Evolutionary conservation across 2,113 vertebrate species (phyloP).

Genomic region (Columba livia): DNA sequence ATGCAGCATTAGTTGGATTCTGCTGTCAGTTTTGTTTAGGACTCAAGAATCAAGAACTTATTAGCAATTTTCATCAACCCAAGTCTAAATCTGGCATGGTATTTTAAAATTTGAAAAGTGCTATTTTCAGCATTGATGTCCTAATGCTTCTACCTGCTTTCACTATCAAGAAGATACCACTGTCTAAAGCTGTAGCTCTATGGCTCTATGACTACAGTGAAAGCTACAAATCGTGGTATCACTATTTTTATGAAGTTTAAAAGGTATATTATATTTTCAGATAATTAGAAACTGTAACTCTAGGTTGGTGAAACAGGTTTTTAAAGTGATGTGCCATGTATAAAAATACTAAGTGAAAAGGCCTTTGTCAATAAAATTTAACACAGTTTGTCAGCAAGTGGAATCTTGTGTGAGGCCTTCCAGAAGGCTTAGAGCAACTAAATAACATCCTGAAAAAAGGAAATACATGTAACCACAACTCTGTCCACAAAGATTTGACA

Average conservation of each 20-base stretch:
- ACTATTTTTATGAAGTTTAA: background rate
- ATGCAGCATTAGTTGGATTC: background rate
- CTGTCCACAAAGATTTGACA: background rate
- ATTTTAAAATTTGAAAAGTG: background rate
- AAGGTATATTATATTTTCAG: too few species aligned
- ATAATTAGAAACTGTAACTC: background rate
- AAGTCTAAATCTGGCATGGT: background rate
- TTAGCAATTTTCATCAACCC: background rate
- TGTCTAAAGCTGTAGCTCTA: background rate
- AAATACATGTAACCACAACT: background rate
- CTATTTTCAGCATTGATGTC: background rate
- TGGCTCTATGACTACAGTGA: background rate
- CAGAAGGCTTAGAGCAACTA: background rate
- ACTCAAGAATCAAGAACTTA: background rate
- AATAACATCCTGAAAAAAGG: background rate
- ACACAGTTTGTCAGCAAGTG: background rate
- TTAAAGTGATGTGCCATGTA: background rate
- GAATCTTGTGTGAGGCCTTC: background rate
- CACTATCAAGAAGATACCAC: background rate
- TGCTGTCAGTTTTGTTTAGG: background rate
- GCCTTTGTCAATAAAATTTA: slow-evolving; percentile 29
- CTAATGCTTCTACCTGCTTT: background rate
- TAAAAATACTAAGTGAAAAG: slow-evolving; percentile 22
- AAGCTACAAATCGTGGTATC: background rate
- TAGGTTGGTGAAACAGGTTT: background rate